Percentiles rank a stretch among this genome's conserved stretches.
phyloP scores from a whole-genome alignment of 2,113 vertebrate species.

The Nycticebus coucang region DNA sequence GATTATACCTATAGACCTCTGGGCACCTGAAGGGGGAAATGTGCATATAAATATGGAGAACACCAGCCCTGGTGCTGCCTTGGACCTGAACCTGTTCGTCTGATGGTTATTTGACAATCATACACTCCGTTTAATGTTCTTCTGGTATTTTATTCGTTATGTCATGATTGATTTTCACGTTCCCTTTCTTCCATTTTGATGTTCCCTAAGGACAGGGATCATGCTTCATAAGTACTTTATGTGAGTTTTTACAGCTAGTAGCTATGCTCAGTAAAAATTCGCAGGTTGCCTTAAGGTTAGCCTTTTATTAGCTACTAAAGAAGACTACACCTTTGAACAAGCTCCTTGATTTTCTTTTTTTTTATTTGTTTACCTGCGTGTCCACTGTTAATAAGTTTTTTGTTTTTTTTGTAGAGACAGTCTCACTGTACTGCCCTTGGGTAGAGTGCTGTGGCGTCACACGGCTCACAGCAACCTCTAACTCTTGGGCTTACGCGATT shows the following conservation, averaged over 20 bases:
- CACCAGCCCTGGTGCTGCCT: fast-evolving
- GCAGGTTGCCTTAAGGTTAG: background rate
- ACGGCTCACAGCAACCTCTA: background rate
- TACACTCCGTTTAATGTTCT: background rate
- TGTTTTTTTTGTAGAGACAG: background rate
- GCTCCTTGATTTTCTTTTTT: background rate
- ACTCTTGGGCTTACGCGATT: background rate
- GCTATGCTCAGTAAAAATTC: background rate
- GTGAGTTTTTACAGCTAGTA: background rate
- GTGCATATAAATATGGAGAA: background rate
- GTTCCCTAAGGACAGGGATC: background rate
- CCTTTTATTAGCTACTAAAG: background rate
- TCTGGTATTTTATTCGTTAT: background rate
- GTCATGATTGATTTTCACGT: background rate
- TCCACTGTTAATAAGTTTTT: background rate
- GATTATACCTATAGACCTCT: background rate
- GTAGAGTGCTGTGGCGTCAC: background rate
- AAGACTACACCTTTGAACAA: background rate
- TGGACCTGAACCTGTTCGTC: background rate
- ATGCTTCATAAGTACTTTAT: background rate
- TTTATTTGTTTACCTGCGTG: background rate
- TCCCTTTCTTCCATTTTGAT: background rate
- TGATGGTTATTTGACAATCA: background rate
- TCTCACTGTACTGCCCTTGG: background rate
- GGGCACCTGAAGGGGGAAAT: fast-evolving